Conservation (phyloP, 2,113 vertebrate genomes). For the Xyrauchen texanus region DNA sequence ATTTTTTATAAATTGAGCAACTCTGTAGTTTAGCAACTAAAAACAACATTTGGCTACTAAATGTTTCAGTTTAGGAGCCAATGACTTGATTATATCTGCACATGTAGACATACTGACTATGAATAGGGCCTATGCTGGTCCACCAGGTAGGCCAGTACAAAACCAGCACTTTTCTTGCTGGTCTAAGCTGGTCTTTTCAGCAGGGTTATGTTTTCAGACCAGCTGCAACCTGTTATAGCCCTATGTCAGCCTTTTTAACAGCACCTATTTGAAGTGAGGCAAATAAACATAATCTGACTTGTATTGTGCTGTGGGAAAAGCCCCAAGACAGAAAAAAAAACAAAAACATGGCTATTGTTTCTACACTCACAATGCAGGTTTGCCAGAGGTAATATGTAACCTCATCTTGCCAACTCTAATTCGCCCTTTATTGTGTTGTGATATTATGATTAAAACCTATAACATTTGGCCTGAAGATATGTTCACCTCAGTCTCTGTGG, state of each 20-base stretch:
- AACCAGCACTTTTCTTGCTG: too few species aligned
- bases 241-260: constrained; percentile 16
- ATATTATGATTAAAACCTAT: constrained; percentile 30
- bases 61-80: too few species aligned
- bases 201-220: not conserved
- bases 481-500: constrained; percentile 24
- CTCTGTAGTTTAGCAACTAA: too few species aligned
- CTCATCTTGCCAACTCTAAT: constrained; percentile 26
- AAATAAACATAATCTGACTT: constrained; percentile 22
- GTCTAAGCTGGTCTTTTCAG: too few species aligned
- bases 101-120: too few species aligned
- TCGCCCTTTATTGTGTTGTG: constrained; percentile 29
- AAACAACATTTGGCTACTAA: too few species aligned
- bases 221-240: constrained; percentile 2
- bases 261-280: constrained; percentile 21
- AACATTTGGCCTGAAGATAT: constrained; percentile 18
- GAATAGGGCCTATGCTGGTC: too few species aligned
- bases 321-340: constrained; percentile 12
- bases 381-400: constrained; percentile 9
- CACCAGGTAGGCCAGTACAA: too few species aligned
- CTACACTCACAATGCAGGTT: constrained; percentile 4
- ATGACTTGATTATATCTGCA: too few species aligned
- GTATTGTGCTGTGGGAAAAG: constrained; percentile 9
- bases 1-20: too few species aligned
- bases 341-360: not conserved